phyloP scores from a whole-genome alignment of 2,888 invertebrate species.

The Mythimna lalbum region DNA sequence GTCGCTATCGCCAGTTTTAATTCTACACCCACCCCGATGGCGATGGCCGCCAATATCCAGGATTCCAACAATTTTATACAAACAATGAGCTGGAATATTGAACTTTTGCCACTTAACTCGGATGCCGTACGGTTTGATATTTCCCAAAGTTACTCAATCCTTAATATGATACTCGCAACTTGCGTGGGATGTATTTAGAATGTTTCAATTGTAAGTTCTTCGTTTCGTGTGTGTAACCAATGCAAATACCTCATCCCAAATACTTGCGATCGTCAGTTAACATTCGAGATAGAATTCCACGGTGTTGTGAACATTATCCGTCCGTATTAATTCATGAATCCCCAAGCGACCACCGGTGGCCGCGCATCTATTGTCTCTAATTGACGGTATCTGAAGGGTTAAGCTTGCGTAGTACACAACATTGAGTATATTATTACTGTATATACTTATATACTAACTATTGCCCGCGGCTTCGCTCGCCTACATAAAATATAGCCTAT shows the following conservation, averaged over 20 bases:
- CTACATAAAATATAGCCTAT: too few species aligned
- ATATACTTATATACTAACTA: too few species aligned
- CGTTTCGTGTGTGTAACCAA: conserved; percentile 65
- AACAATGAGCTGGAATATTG: conserved; percentile 67
- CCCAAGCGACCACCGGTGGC: too few species aligned
- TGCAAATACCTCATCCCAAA: conserved; percentile 61
- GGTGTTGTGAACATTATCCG: conserved; percentile 45
- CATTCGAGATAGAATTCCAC: conserved; percentile 50
- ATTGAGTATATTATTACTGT: neutral
- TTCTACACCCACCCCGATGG: conserved; percentile 51
- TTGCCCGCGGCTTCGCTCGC: too few species aligned
- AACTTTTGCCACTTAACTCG: conserved; percentile 78
- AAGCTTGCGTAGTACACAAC: conserved; percentile 39
- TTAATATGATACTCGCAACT: conserved; percentile 69
- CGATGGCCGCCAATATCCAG: conserved; percentile 56
- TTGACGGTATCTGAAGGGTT: too few species aligned
- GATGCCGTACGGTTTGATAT: conserved; percentile 73
- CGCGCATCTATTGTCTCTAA: too few species aligned
- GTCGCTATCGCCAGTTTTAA: conserved; percentile 67
- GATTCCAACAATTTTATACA: conserved; percentile 68
- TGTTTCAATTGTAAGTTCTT: conserved; percentile 71
- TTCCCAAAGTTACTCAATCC: conserved; percentile 72
- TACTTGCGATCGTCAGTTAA: conserved; percentile 55
- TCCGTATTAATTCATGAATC: too few species aligned
- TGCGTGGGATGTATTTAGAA: conserved; percentile 62